Base-by-base conservation (phyloP, 37 sponge, comb jelly and placozoan species). In the Cliona cf. orientalis region DNA sequence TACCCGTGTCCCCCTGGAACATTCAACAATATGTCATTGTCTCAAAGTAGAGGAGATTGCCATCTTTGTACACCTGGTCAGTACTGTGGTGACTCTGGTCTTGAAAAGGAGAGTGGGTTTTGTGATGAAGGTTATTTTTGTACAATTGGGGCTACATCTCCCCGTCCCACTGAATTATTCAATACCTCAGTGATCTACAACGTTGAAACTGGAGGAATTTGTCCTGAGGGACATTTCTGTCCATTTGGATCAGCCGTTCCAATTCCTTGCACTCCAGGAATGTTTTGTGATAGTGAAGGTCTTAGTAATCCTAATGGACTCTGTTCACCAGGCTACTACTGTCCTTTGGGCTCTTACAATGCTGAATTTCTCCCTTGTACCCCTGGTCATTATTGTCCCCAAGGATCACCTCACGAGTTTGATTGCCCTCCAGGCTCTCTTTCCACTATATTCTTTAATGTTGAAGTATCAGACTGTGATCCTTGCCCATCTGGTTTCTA, bases 51-150 rank as follows among this genome's bases (percentile, higher is more conserved):
- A 26, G 26, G 6, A 61, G 63, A 61, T 12, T 61, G 63, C n/a
- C 63, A 25, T 6, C 63, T 28, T 61, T 61, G 63, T 61, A 12
- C 26, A 26, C 28, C 28, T 26, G 26, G 63, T 11, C 17, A n/a
- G 28, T 61, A 61, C 26, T 61, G 63, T n/a, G 25, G 6, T 22
- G 26, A 5, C 7, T 11, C 6, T 61, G 63, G 63, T 6, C 63
- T 12, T 11, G 5, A 6, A 25, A n/a, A 11, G 17, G 26, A 21
- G 6, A 61, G 26, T 26, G 63, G 63, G 12, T n/a, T 6, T 28
- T 61, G 63, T 61, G 63, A 61, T n/a, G 63, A 21, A 25, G 63
- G 63, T n/a, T 61, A 25, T 22, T 61, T n/a, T 28, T 61, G 63
- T n/a, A 7, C 5, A 6, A 6, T n/a, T 61, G 28, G 63, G 23